A percentile compares a stretch with the other conserved stretches of the same genome.
phyloP scores from a whole-genome alignment of 2,888 invertebrate genomes.

The Parascotia fuliginaria region DNA sequence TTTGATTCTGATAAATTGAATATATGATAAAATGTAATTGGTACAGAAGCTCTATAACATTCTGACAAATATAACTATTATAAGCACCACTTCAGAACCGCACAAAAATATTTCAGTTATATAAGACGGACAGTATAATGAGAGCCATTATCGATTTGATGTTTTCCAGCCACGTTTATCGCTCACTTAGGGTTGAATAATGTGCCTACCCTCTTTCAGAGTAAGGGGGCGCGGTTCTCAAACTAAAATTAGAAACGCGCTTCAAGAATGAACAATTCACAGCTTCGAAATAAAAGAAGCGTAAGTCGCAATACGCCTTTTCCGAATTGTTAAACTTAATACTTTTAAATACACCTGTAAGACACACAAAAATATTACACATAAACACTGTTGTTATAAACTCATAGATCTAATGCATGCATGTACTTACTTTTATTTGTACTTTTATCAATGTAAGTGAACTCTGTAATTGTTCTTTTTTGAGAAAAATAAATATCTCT shows the following conservation, averaged over 20 bases:
- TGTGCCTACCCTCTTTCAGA: constrained; percentile 26
- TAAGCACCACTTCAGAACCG: constrained; percentile 7
- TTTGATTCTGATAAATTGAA: too few species aligned
- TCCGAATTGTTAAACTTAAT: too few species aligned
- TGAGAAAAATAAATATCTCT: too few species aligned
- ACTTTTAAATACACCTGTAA: too few species aligned
- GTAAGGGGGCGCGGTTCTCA: constrained; percentile 3
- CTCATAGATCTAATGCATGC: too few species aligned
- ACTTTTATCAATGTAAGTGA: too few species aligned
- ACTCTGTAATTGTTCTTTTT: too few species aligned
- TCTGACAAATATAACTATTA: constrained; percentile 8
- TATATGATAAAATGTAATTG: background rate
- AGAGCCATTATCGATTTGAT: constrained; percentile 46
- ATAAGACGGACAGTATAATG: constrained; percentile 36
- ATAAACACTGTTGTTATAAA: too few species aligned
- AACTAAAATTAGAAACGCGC: constrained; percentile 38
- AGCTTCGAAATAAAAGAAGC: too few species aligned
- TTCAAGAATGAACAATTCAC: constrained; percentile 30
- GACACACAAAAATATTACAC: too few species aligned
- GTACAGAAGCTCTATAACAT: background rate
- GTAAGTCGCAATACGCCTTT: too few species aligned
- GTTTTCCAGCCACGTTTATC: constrained; percentile 44
- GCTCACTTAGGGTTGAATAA: constrained; percentile 46
- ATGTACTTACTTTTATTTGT: too few species aligned
- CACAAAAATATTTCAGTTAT: constrained; percentile 26